Conservation (phyloP, 2,888 invertebrate genomes). For the Mimumesa dahlbomi region DNA sequence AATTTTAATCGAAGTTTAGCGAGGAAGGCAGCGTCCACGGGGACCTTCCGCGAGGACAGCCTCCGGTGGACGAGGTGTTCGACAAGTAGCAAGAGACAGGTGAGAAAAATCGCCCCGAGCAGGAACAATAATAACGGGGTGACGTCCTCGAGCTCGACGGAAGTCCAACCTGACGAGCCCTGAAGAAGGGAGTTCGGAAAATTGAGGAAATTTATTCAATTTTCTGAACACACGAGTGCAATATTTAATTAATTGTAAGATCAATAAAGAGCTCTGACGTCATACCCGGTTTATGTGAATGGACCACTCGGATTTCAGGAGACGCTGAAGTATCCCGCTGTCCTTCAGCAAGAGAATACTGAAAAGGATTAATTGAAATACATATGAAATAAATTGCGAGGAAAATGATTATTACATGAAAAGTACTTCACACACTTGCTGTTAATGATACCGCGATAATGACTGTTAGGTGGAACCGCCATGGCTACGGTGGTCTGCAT, state of each 20-base stretch:
- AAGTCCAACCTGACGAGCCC: too few relatives aligned
- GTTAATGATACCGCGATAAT: conserved; percentile 75
- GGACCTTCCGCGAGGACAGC: too few relatives aligned
- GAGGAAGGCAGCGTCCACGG: too few relatives aligned
- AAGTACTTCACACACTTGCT: conserved; percentile 66
- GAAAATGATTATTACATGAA: too few relatives aligned
- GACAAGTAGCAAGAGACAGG: conserved; percentile 50
- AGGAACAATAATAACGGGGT: conserved; percentile 70
- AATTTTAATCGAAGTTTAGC: too few relatives aligned
- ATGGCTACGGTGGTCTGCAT: conserved; percentile 75
- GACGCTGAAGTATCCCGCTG: conserved; percentile 74
- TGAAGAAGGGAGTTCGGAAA: too few relatives aligned
- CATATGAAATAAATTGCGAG: neutral
- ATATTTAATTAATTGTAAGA: too few relatives aligned
- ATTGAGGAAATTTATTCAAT: too few relatives aligned
- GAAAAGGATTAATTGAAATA: neutral
- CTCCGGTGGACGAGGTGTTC: conserved; percentile 48
- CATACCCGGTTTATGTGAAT: conserved; percentile 22
- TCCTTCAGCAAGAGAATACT: conserved; percentile 75
- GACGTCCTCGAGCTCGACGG: conserved; percentile 72
- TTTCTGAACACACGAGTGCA: too few relatives aligned
- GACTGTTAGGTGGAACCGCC: conserved; percentile 69
- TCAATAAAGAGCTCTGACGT: neutral
- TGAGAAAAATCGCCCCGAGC: conserved; percentile 55
- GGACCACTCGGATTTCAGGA: conserved; percentile 61